phyloP scores from a whole-genome alignment of 2,797 vertebrate genomes.

The Podarcis siculus region DNA sequence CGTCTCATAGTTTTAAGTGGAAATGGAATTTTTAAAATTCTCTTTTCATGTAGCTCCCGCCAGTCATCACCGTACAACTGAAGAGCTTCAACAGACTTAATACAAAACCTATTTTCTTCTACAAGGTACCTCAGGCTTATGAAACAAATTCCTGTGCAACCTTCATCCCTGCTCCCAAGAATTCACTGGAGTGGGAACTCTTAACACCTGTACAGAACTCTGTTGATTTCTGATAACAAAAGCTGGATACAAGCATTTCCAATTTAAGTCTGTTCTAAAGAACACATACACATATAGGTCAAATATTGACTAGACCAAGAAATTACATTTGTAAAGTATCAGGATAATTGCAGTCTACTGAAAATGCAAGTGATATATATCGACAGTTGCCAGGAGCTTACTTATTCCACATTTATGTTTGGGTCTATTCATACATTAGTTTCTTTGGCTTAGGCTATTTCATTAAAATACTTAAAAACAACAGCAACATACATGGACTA shows the following conservation, averaged over 20 bases:
- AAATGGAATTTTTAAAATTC: background rate
- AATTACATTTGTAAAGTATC: background rate
- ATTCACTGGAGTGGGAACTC: background rate
- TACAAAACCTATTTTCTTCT: background rate
- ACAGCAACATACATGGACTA: background rate
- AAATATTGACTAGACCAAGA: background rate
- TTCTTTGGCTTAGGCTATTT: background rate
- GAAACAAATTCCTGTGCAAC: background rate
- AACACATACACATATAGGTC: background rate
- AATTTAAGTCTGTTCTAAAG: background rate
- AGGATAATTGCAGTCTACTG: background rate
- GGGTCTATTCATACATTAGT: background rate
- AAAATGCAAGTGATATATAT: background rate
- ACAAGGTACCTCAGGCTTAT: background rate
- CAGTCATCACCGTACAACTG: background rate
- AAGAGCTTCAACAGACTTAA: background rate
- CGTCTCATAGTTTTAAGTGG: background rate
- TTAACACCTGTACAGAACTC: background rate
- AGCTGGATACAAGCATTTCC: background rate
- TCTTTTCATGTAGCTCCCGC: background rate
- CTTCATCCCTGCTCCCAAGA: background rate
- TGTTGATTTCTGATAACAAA: background rate
- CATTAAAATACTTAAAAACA: background rate
- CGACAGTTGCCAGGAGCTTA: background rate
- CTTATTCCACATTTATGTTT: background rate